Evolutionary conservation across 1,140 invertebrate genomes (phyloP), one percentile per base, ranked within the genome.

Genomic region (Dendrolimus kikuchii): DNA sequence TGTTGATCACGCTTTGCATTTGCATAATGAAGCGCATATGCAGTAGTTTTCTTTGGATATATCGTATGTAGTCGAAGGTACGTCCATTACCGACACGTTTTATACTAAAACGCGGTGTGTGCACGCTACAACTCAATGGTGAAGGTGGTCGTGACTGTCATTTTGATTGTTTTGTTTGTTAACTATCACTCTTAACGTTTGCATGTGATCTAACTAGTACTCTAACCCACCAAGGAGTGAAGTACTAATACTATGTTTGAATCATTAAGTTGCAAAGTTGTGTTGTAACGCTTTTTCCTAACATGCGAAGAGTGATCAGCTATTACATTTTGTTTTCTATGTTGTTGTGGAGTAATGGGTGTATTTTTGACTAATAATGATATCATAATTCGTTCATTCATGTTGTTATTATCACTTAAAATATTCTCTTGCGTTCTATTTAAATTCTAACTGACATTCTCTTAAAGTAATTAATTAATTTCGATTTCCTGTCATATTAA

Each of bases 21-120:
- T 88, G 83, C 87, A 88, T 88, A 82, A 87, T 88, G 87, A 88
- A 87, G 86, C 82, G 85, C 81, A 88, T 88, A 81, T 88, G 86
- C 86, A 87, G 85, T 88, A 88, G 82, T 87, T 87, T 88, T 85
- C 86, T 88, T 84, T 88, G 87, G 87, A 88, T 88, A 77, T 87
- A 85, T 81, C 83, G 81, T 73, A 80, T 87, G 77, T 87, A 87
- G 83, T 81, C 74, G 62, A 87, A 87, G 83, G 83, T 87, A 87
- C 79, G 83, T 87, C 83, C 78, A 82, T 83, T 81, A 79, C 80
- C 78, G 81, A 80, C 78, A 74, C 72, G 62, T 76, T 83, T 66
- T 66, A 78, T 74, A 60, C 69, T 62, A 74, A 77, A 81, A 64
- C 62, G 68, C 62, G 71, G 64, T 39, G 38, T 68, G 53, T 66